phyloP scores from a whole-genome alignment of 2,888 invertebrate genomes.

The Hipparchia semele region DNA sequence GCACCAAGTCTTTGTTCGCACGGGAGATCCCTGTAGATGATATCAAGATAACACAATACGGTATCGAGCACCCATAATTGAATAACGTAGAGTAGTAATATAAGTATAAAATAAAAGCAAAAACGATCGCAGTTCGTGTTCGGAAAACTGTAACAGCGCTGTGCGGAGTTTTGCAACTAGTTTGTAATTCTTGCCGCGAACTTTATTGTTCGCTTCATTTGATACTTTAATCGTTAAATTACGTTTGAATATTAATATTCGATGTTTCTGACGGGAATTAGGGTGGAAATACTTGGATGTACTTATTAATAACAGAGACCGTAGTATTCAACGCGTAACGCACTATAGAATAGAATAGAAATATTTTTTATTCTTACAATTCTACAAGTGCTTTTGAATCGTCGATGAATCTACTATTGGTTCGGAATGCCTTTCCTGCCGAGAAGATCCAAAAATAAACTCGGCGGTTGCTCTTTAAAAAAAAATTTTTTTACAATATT shows the following conservation, averaged over 20 bases:
- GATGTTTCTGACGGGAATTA: background rate
- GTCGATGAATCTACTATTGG: too few species aligned
- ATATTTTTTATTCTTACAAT: too few species aligned
- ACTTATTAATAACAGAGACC: background rate
- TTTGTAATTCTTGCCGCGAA: constrained; percentile 11
- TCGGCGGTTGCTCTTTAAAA: too few species aligned
- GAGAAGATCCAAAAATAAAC: too few species aligned
- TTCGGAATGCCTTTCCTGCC: too few species aligned
- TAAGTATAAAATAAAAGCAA: background rate
- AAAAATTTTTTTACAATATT: too few species aligned
- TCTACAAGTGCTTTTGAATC: too few species aligned
- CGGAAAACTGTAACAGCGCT: background rate
- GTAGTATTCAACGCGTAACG: too few species aligned
- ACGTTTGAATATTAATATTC: constrained; percentile 15
- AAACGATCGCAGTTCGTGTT: constrained; percentile 15
- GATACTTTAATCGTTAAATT: constrained; percentile 19
- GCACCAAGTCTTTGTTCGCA: too few species aligned
- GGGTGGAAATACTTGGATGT: background rate
- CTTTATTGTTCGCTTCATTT: constrained; percentile 11
- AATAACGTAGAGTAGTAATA: constrained; percentile 7
- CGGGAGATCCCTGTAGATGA: background rate
- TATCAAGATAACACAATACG: background rate
- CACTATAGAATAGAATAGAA: too few species aligned
- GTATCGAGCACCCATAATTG: constrained; percentile 8
- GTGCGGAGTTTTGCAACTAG: constrained; percentile 1